Evolutionary conservation across 1,140 invertebrate genomes (phyloP).

Genomic region (Babylonia areolata): DNA sequence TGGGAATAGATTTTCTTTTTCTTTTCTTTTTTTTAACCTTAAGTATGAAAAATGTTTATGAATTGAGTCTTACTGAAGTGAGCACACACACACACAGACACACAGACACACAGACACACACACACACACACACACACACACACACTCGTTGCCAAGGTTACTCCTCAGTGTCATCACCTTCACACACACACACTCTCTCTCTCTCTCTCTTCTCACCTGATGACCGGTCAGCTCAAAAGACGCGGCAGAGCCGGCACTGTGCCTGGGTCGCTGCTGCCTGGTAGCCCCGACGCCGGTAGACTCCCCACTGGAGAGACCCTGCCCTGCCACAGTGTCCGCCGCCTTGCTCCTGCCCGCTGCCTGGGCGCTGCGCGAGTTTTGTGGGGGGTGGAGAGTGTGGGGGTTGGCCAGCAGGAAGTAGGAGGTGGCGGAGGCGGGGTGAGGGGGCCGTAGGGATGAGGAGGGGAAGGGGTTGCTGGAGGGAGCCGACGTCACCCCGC

Average conservation of each 20-base stretch:
- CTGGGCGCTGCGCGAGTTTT: neutral
- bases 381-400: neutral
- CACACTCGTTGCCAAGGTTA: neutral
- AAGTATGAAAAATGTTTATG: no score
- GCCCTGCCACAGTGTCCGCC: neutral
- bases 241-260: neutral
- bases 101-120: no score
- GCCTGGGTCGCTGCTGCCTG: neutral
- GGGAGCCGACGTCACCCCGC: neutral
- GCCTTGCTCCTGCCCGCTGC: neutral
- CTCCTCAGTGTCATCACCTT: neutral
- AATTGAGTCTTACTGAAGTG: no score
- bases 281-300: neutral
- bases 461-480: neutral
- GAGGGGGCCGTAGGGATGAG: neutral
- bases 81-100: neutral
- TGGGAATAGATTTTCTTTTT: no score
- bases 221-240: slow-evolving; percentile 14
- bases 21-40: no score
- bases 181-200: neutral
- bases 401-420: slow-evolving; percentile 20
- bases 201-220: neutral
- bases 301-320: neutral
- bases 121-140: neutral
- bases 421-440: slow-evolving; percentile 14